A percentile compares a stretch with the other conserved stretches of the same genome.
Conservation (phyloP, 2,888 invertebrate genomes). For the Tachina lurida region DNA sequence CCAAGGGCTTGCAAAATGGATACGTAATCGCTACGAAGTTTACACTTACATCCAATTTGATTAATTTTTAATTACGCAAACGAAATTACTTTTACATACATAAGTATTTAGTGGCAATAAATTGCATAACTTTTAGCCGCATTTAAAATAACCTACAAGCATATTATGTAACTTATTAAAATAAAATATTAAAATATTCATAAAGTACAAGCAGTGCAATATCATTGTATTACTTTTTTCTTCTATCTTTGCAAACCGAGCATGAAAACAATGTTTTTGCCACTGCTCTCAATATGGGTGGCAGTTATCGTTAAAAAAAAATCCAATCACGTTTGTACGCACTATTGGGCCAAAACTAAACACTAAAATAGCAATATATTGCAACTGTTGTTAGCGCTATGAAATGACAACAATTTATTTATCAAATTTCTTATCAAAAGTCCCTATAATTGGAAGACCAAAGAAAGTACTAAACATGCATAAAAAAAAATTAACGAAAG, state of each 20-base stretch:
- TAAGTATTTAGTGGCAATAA: constrained; percentile 7
- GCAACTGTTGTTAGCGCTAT: background rate
- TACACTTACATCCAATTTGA: background rate
- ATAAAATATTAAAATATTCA: constrained; percentile 60
- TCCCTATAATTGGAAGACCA: constrained; percentile 44
- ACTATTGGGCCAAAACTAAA: constrained; percentile 49
- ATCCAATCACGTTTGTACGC: constrained; percentile 41
- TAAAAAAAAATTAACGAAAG: constrained; percentile 60
- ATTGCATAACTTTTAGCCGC: constrained; percentile 22
- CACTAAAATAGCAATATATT: constrained; percentile 6
- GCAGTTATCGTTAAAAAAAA: constrained; percentile 12
- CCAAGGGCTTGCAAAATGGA: no score
- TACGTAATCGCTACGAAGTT: background rate
- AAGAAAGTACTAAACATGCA: constrained; percentile 33
- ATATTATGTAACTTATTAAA: constrained; percentile 61
- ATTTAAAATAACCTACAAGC: constrained; percentile 3
- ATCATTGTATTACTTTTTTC: background rate
- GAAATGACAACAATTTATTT: background rate
- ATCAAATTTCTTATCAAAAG: background rate
- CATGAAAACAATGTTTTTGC: constrained; percentile 37
- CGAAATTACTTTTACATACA: background rate
- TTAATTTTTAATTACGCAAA: background rate
- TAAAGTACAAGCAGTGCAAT: constrained; percentile 39
- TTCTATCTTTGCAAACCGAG: constrained; percentile 3
- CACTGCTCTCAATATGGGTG: constrained; percentile 18